Evolutionary conservation across 1,140 invertebrate genomes (phyloP).

Genomic region (Pachypsylla venusta): DNA sequence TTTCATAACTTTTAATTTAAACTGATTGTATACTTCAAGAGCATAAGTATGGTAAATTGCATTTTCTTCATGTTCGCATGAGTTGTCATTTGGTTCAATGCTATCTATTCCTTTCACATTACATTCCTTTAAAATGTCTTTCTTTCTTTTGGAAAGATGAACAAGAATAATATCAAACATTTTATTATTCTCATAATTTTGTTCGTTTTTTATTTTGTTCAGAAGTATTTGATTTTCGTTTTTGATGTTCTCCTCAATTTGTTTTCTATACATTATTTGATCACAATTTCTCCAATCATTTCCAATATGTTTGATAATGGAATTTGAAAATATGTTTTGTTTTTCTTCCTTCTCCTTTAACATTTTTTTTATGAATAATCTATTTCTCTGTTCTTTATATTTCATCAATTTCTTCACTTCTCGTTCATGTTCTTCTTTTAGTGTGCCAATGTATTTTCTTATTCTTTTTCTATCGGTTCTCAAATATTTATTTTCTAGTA

Average conservation of each 20-base stretch:
- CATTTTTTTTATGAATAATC: not conserved
- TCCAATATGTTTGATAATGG: not conserved
- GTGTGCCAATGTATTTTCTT: not conserved
- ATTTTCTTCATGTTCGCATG: not conserved
- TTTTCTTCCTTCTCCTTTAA: not conserved
- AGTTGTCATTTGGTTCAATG: too few species aligned
- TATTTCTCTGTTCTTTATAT: not conserved
- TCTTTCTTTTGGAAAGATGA: not conserved
- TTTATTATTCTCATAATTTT: not conserved
- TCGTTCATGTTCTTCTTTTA: not conserved
- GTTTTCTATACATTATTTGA: not conserved
- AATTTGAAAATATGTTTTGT: not conserved
- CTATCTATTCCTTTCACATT: not conserved
- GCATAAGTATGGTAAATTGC: not conserved
- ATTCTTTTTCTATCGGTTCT: not conserved
- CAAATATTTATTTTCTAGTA: not conserved
- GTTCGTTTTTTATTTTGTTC: not conserved
- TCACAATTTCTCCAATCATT: not conserved
- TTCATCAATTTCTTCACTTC: not conserved
- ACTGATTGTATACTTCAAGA: not conserved
- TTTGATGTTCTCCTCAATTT: too few species aligned
- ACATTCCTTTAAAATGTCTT: not conserved
- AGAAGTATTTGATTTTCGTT: too few species aligned
- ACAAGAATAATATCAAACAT: not conserved
- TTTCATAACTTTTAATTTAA: not conserved